phyloP scores from a whole-genome alignment of 2,113 vertebrate genomes.

The Alectura lathami region DNA sequence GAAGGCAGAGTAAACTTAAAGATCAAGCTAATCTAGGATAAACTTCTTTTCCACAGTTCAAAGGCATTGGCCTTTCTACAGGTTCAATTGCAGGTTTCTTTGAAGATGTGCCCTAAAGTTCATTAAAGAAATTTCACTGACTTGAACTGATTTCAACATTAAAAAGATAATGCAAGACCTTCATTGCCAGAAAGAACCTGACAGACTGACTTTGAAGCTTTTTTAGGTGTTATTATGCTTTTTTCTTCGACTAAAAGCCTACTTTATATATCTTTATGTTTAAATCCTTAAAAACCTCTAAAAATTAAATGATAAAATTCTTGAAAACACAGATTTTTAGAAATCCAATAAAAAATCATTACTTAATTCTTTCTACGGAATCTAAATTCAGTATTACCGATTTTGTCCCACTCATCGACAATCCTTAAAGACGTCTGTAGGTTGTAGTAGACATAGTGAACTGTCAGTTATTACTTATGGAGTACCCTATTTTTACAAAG shows the following conservation, averaged over 20 bases:
- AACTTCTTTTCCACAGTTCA: slow-evolving; percentile 77
- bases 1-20: slow-evolving; percentile 72
- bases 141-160: slow-evolving; percentile 79
- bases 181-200: slow-evolving; percentile 70
- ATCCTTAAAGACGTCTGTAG: background rate
- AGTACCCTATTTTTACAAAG: background rate
- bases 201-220: slow-evolving; percentile 76
- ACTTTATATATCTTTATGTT: background rate
- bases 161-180: slow-evolving; percentile 76
- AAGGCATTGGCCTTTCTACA: slow-evolving; percentile 72
- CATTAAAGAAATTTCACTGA: slow-evolving; percentile 85
- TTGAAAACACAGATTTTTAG: background rate
- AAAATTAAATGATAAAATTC: background rate
- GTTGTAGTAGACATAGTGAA: background rate
- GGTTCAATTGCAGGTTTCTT: slow-evolving; percentile 79
- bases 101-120: slow-evolving; percentile 84
- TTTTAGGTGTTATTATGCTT: slow-evolving; percentile 72
- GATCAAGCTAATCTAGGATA: slow-evolving; percentile 76
- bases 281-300: background rate
- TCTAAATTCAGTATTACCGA: background rate
- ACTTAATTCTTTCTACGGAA: background rate
- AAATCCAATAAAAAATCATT: background rate
- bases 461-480: background rate
- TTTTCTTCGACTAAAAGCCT: slow-evolving; percentile 35
- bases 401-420: background rate